Percentiles rank a stretch among this genome's conserved stretches.
phyloP scores from a whole-genome alignment of 2,888 invertebrate species.

The Ametastegia equiseti region DNA sequence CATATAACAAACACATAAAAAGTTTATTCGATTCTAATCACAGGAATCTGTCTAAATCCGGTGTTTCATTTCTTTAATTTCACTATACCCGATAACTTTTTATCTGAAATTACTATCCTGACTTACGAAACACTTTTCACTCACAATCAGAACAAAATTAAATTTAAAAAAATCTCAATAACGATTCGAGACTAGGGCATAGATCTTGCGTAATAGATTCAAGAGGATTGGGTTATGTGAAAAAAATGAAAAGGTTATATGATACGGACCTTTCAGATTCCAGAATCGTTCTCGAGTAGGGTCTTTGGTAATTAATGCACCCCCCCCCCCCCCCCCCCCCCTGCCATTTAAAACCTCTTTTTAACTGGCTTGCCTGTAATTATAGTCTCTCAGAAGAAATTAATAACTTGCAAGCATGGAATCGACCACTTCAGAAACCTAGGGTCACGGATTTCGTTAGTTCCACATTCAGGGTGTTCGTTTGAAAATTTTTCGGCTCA shows the following conservation, averaged over 20 bases:
- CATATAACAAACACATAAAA: background rate
- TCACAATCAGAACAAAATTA: no score
- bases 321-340: no score
- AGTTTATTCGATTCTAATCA: background rate
- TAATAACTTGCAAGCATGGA: background rate
- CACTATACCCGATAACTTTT: conserved; percentile 8
- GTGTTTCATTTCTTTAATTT: background rate
- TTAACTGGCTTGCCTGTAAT: background rate
- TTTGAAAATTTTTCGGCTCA: no score
- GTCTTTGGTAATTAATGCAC: background rate
- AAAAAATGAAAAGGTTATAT: background rate
- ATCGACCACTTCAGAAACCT: no score
- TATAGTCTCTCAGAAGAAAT: background rate
- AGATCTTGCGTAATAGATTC: background rate
- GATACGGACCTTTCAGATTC: background rate
- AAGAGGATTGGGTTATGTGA: background rate
- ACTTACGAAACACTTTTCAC: background rate
- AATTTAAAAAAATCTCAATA: background rate
- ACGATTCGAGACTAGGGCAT: background rate
- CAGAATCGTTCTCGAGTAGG: background rate
- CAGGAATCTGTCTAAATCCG: background rate
- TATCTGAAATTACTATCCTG: background rate
- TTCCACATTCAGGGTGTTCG: no score
- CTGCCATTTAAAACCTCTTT: no score
- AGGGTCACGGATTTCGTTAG: no score